These are phyloP conservation scores for Eupithecia centaureata DNA, from an alignment of 2,888 invertebrate species.

Conservation along the genomic window DNA sequence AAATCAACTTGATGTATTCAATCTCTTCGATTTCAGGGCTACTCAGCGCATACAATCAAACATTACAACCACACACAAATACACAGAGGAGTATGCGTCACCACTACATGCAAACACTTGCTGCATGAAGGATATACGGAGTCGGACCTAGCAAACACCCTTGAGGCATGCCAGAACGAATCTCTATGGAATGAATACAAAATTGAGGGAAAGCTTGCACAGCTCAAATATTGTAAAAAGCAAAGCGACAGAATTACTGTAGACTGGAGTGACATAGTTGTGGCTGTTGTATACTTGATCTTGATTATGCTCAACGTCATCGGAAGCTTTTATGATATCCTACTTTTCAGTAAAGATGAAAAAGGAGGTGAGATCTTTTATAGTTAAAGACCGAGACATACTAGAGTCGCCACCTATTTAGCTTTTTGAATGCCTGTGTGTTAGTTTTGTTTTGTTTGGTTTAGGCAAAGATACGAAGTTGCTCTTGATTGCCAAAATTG, in stretches of 20 bases:
- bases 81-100: slow-evolving; percentile 71
- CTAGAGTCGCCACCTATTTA: no score
- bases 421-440: no score
- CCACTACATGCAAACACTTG: slow-evolving; percentile 58
- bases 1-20: no score
- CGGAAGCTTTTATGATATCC: slow-evolving; percentile 67
- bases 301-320: slow-evolving; percentile 60
- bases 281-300: slow-evolving; percentile 54
- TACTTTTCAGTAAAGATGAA: slow-evolving; percentile 27
- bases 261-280: slow-evolving; percentile 60
- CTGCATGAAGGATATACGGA: slow-evolving; percentile 40
- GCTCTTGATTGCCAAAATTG: no score
- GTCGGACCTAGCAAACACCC: slow-evolving; percentile 52
- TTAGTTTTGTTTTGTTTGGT: no score
- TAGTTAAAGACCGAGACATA: not conserved
- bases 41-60: slow-evolving; percentile 65
- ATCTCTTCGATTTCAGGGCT: slow-evolving; percentile 54
- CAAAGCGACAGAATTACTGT: slow-evolving; percentile 49
- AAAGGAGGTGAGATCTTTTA: slow-evolving; percentile 42
- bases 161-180: slow-evolving; percentile 69
- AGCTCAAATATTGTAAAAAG: slow-evolving; percentile 64
- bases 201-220: slow-evolving; percentile 58
- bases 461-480: no score
- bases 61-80: slow-evolving; percentile 74
- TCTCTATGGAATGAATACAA: slow-evolving; percentile 61